Conservation (phyloP, 1,140 invertebrate species). For the Reticulitermes speratus region DNA sequence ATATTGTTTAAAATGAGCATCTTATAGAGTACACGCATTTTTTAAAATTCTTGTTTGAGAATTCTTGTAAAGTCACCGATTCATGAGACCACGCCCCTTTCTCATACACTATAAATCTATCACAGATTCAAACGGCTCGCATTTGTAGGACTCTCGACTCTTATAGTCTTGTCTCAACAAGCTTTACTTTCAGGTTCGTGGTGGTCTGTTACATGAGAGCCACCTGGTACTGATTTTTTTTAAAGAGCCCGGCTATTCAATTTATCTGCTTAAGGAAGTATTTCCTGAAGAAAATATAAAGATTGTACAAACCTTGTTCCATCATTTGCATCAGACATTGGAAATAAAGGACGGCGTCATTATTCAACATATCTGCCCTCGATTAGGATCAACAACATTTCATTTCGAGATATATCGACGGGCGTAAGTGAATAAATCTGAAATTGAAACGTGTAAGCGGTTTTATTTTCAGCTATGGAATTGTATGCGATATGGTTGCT, state of each 20-base stretch:
- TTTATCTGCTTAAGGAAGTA: not conserved
- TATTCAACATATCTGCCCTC: not conserved
- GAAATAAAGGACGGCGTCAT: not conserved
- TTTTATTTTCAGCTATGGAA: not conserved
- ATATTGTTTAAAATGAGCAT: no score
- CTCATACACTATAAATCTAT: no score
- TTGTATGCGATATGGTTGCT: not conserved
- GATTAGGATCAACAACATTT: not conserved
- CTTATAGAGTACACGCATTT: no score
- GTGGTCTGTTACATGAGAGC: not conserved
- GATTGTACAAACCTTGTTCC: not conserved
- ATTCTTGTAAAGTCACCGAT: no score
- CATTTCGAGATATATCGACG: not conserved
- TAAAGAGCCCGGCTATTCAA: not conserved
- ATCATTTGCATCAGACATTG: not conserved
- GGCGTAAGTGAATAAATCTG: not conserved
- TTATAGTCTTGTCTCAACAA: not conserved
- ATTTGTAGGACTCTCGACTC: no score
- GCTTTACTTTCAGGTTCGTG: not conserved
- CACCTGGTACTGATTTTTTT: not conserved
- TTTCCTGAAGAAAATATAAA: not conserved
- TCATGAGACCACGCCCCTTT: no score
- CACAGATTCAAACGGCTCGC: no score
- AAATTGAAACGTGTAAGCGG: not conserved
- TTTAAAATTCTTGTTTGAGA: no score